Evolutionary conservation across 2,113 vertebrate genomes (phyloP).

Genomic region (Rallus limicola): DNA sequence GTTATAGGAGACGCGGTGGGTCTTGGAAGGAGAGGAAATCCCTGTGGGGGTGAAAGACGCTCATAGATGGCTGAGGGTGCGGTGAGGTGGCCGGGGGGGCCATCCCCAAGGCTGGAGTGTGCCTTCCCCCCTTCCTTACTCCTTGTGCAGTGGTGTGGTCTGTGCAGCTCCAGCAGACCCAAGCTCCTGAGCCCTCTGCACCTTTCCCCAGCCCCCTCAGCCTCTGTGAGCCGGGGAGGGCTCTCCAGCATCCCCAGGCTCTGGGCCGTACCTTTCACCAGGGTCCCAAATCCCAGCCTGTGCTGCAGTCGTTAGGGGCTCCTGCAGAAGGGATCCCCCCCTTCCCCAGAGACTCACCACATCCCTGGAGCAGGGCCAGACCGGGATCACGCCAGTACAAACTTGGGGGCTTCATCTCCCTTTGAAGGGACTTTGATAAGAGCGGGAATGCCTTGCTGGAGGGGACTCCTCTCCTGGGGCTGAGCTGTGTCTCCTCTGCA

Average conservation of each 20-base stretch:
- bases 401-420: not conserved
- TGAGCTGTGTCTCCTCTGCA: not conserved
- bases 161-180: not conserved
- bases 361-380: not conserved
- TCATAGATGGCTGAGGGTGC: not conserved
- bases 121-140: too few species aligned
- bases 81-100: too few species aligned
- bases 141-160: not conserved
- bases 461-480: not conserved
- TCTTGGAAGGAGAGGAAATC: not conserved
- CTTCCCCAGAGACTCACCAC: not conserved
- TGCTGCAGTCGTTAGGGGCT: accelerated
- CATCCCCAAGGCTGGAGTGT: not conserved
- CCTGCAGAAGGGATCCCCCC: not conserved
- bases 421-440: not conserved
- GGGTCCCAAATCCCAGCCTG: not conserved
- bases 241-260: not conserved
- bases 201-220: accelerated
- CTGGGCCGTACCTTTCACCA: too few species aligned
- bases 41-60: not conserved
- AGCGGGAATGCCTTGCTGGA: too few species aligned
- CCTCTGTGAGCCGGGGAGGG: not conserved
- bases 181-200: not conserved
- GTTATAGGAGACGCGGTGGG: not conserved
- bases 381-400: not conserved